Evolutionary conservation across 2,888 invertebrate genomes (phyloP).

Genomic region (Stegana nigrithorax): DNA sequence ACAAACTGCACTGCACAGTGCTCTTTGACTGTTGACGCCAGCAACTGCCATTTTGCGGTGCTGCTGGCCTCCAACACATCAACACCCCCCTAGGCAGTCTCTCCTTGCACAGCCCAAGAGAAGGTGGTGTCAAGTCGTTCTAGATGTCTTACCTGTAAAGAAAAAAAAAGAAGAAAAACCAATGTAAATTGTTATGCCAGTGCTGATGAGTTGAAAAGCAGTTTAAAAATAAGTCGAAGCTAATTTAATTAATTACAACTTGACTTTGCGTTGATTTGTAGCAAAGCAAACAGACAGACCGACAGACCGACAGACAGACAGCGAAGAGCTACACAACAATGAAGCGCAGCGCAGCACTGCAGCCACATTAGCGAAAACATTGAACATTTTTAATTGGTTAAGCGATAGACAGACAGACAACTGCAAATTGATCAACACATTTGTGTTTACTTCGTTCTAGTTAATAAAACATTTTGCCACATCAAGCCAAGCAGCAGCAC

Average conservation of each 20-base stretch:
- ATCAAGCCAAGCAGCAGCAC: too few relatives aligned
- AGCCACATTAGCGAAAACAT: not conserved
- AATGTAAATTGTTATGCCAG: too few relatives aligned
- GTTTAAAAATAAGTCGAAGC: not conserved
- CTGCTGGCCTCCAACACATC: not conserved
- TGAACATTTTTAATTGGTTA: not conserved
- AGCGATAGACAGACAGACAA: not conserved
- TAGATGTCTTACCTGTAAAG: not conserved
- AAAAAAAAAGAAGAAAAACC: not conserved
- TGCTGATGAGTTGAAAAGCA: not conserved
- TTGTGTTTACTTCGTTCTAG: too few relatives aligned
- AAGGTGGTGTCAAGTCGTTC: not conserved
- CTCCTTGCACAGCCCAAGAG: too few relatives aligned
- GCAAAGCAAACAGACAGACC: constrained; percentile 6
- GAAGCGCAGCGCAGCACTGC: not conserved
- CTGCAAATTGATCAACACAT: too few relatives aligned
- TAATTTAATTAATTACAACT: not conserved
- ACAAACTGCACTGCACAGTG: not conserved
- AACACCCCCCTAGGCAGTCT: too few relatives aligned
- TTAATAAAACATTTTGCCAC: too few relatives aligned
- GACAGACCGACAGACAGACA: constrained; percentile 11
- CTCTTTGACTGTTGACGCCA: constrained; percentile 7
- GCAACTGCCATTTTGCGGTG: not conserved
- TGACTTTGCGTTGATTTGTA: too few relatives aligned
- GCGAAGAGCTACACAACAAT: not conserved